These are phyloP conservation scores for Thalassoma bifasciatum DNA, from an alignment of 2,113 vertebrate genomes.

Conservation along the genomic window DNA sequence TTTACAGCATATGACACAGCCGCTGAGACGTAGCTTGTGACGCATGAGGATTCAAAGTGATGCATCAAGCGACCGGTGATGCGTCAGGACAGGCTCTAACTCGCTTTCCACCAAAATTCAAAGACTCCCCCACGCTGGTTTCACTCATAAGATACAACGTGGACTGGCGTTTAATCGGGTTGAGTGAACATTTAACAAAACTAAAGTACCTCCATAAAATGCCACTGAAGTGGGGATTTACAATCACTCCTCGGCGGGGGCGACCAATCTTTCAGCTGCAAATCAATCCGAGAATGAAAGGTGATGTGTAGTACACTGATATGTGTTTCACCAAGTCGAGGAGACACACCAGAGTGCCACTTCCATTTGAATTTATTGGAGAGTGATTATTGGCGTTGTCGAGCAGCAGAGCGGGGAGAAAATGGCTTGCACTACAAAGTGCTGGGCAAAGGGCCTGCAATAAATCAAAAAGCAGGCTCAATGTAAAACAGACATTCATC, in stretches of 20 bases:
- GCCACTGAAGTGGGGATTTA: constrained; percentile 61
- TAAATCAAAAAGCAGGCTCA: constrained; percentile 71
- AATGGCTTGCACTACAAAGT: constrained; percentile 68
- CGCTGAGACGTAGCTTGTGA: constrained; percentile 43
- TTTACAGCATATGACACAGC: constrained; percentile 15
- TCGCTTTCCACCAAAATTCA: constrained; percentile 30
- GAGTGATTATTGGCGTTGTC: constrained; percentile 74
- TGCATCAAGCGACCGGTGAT: not conserved
- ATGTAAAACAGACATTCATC: constrained; percentile 75
- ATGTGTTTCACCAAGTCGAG: constrained; percentile 55
- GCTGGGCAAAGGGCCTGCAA: constrained; percentile 57
- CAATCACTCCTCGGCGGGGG: constrained; percentile 47
- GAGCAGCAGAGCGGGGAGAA: constrained; percentile 65
- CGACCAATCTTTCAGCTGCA: constrained; percentile 62
- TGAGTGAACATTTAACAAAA: constrained; percentile 74
- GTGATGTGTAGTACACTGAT: constrained; percentile 67
- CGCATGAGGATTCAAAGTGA: not conserved
- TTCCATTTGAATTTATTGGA: constrained; percentile 76
- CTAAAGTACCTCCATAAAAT: constrained; percentile 63
- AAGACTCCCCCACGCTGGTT: constrained; percentile 10
- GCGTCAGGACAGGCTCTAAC: constrained; percentile 2
- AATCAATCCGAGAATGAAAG: constrained; percentile 74
- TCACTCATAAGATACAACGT: constrained; percentile 43
- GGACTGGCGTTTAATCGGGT: constrained; percentile 59
- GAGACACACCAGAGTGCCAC: constrained; percentile 69